phyloP scores from a whole-genome alignment of 1,140 invertebrate genomes.

The Gryllus bimaculatus region DNA sequence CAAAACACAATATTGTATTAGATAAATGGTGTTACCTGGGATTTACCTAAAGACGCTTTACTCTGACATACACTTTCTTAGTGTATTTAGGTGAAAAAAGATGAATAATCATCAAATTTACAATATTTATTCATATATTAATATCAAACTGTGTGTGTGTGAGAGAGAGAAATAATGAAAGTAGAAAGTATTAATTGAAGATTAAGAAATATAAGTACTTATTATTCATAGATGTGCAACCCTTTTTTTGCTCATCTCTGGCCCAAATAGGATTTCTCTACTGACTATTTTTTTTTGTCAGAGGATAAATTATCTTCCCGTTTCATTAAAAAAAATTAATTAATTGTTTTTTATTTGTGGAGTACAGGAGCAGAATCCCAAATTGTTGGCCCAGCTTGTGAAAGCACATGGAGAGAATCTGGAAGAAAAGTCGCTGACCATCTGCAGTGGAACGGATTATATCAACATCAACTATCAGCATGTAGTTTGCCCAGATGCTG shows the following conservation, averaged over 20 bases:
- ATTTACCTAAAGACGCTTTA: too few relatives aligned
- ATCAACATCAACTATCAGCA: slow-evolving; percentile 98
- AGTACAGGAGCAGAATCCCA: background rate
- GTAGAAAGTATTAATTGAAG: too few relatives aligned
- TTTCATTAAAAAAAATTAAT: background rate
- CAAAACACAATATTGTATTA: too few relatives aligned
- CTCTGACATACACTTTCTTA: too few relatives aligned
- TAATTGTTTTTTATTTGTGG: background rate
- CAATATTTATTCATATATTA: background rate
- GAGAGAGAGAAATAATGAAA: too few relatives aligned
- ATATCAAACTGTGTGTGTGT: background rate
- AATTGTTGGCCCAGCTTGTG: slow-evolving; percentile 45
- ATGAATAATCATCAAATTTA: background rate
- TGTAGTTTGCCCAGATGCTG: slow-evolving; percentile 85
- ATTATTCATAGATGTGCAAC: too few relatives aligned
- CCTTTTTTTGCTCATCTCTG: too few relatives aligned
- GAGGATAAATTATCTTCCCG: too few relatives aligned
- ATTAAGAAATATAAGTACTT: too few relatives aligned
- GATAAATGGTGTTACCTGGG: too few relatives aligned
- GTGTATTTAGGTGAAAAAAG: background rate
- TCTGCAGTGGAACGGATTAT: slow-evolving; percentile 97
- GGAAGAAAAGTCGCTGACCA: slow-evolving; percentile 92
- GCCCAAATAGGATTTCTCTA: too few relatives aligned
- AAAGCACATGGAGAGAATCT: slow-evolving; percentile 71
- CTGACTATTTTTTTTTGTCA: too few relatives aligned